Conservation (phyloP, 2,797 vertebrate genomes). For the Onychomys torridus region DNA sequence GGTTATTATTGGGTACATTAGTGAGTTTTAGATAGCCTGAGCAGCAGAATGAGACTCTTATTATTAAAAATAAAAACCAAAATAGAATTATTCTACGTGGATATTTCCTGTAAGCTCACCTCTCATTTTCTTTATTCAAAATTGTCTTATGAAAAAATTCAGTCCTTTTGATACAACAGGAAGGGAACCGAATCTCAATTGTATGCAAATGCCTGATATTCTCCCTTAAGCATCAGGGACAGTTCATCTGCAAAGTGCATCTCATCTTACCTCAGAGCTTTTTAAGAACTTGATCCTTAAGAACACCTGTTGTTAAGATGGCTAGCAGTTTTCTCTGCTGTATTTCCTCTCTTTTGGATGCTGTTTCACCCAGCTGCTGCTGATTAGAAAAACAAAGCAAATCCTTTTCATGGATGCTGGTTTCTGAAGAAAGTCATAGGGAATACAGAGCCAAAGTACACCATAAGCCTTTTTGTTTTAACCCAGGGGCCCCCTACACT, state of each 20-base stretch:
- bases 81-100: neutral
- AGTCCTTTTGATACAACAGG: neutral
- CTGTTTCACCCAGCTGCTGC: conserved; percentile 80
- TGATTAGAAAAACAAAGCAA: conserved; percentile 86
- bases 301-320: conserved; percentile 64
- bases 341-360: conserved; percentile 71
- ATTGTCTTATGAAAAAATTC: conserved; percentile 5
- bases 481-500: conserved; percentile 60
- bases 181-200: neutral
- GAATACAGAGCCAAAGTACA: conserved; percentile 81
- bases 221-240: neutral
- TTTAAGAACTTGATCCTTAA: conserved; percentile 59
- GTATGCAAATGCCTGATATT: conserved; percentile 47
- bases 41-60: neutral
- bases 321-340: neutral
- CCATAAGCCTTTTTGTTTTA: conserved; percentile 74
- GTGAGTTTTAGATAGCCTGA: neutral
- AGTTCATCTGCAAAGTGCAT: conserved; percentile 14
- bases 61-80: neutral
- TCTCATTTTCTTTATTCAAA: conserved; percentile 40
- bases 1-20: neutral
- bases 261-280: neutral
- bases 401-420: conserved; percentile 78
- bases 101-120: neutral
- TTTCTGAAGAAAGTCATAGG: conserved; percentile 60